These are phyloP conservation scores for Candoia aspera DNA, from an alignment of 2,113 vertebrate species.

Conservation along the genomic window DNA sequence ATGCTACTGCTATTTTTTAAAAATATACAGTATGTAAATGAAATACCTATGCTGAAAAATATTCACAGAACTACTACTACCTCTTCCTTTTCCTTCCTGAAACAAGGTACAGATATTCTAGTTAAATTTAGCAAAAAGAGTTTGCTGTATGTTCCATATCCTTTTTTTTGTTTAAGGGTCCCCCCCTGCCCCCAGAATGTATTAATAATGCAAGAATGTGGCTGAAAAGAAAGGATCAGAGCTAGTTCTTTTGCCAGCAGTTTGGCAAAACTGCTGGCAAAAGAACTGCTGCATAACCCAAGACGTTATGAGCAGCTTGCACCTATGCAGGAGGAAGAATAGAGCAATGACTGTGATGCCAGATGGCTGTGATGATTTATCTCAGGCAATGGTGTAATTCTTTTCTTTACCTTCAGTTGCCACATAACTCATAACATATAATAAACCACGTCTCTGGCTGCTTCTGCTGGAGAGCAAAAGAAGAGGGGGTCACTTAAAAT, in stretches of 20 bases:
- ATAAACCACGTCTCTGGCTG: neutral
- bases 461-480: neutral
- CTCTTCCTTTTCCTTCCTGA: neutral
- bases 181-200: neutral
- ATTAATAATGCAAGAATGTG: neutral
- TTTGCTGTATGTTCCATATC: neutral
- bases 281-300: neutral
- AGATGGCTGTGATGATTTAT: neutral
- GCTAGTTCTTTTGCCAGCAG: neutral
- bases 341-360: neutral
- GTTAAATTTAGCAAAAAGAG: neutral
- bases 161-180: neutral
- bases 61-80: neutral
- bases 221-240: neutral
- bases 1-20: neutral
- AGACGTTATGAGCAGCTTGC: neutral
- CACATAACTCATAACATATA: neutral
- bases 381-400: neutral
- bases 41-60: neutral
- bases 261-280: neutral
- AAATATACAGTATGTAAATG: neutral
- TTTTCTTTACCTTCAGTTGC: neutral
- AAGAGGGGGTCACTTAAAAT: neutral
- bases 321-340: neutral
- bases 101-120: neutral